Conservation (phyloP, 92 coral and sea anemone genomes). For the Porites divaricata region DNA sequence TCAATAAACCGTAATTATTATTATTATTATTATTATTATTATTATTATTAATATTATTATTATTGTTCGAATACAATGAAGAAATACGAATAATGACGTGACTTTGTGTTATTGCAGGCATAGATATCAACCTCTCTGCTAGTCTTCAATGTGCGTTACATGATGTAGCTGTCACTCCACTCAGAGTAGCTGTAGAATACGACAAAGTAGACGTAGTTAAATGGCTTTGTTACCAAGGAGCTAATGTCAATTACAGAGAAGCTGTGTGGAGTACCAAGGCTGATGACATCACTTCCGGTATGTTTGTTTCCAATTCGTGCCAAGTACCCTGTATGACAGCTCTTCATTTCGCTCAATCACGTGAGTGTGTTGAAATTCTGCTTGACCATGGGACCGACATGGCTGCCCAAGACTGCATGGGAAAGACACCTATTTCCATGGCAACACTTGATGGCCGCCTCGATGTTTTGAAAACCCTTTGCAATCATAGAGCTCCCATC, state of each 20-base stretch:
- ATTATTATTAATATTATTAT: too few relatives aligned
- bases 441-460: conserved; percentile 78
- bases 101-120: conserved; percentile 10
- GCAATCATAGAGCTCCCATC: conserved; percentile 62
- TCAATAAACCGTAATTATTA: too few relatives aligned
- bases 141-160: conserved; percentile 58
- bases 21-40: too few relatives aligned
- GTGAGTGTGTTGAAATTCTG: conserved; percentile 60
- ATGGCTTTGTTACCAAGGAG: conserved; percentile 72
- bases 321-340: conserved; percentile 74
- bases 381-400: conserved; percentile 61
- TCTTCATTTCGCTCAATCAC: conserved; percentile 65
- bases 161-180: conserved; percentile 56
- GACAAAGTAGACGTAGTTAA: conserved; percentile 53
- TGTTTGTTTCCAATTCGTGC: conserved; percentile 65
- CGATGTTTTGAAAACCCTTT: conserved; percentile 64
- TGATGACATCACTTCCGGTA: conserved; percentile 65
- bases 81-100: neutral
- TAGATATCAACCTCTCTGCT: conserved; percentile 64
- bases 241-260: conserved; percentile 52
- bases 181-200: conserved; percentile 79
- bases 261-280: conserved; percentile 63
- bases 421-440: conserved; percentile 80
- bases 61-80: too few relatives aligned
- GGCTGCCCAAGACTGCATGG: conserved; percentile 28